phyloP scores from a whole-genome alignment of 1,140 invertebrate species.

The Drosophila arawakana region DNA sequence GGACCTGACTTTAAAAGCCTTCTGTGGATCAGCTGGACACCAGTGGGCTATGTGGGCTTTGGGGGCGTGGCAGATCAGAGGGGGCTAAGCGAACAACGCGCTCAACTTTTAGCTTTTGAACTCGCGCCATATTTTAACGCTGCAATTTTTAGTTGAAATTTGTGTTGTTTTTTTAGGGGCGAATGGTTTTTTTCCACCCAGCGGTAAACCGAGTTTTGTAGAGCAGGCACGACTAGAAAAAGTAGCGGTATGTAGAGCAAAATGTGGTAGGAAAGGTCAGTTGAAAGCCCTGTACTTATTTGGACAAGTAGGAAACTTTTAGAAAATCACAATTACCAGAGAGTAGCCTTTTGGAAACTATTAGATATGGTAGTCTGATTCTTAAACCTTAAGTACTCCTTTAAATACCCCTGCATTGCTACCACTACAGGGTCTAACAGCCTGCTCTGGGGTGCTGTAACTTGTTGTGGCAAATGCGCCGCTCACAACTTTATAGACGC shows the following conservation, averaged over 20 bases:
- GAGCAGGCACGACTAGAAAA: constrained; percentile 31
- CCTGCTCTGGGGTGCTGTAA: constrained; percentile 40
- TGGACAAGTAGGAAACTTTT: no score
- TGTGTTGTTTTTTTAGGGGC: constrained; percentile 24
- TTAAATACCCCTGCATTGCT: no score
- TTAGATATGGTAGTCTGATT: no score
- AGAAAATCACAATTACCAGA: no score
- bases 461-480: constrained; percentile 64
- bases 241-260: constrained; percentile 21
- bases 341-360: no score
- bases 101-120: constrained; percentile 54
- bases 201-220: constrained; percentile 53
- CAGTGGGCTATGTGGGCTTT: not conserved
- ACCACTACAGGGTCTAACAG: not conserved
- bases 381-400: no score
- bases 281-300: no score
- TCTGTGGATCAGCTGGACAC: constrained; percentile 66
- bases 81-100: constrained; percentile 2
- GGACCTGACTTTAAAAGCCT: constrained; percentile 30
- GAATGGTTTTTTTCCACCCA: constrained; percentile 14
- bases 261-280: no score
- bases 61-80: not conserved
- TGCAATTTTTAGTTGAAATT: constrained; percentile 73
- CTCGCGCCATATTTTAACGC: constrained; percentile 75
- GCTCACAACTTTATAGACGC: constrained; percentile 70